These are phyloP conservation scores for Drosophila paramelanica DNA, from an alignment of 2,888 invertebrate genomes.

Conservation along the genomic window DNA sequence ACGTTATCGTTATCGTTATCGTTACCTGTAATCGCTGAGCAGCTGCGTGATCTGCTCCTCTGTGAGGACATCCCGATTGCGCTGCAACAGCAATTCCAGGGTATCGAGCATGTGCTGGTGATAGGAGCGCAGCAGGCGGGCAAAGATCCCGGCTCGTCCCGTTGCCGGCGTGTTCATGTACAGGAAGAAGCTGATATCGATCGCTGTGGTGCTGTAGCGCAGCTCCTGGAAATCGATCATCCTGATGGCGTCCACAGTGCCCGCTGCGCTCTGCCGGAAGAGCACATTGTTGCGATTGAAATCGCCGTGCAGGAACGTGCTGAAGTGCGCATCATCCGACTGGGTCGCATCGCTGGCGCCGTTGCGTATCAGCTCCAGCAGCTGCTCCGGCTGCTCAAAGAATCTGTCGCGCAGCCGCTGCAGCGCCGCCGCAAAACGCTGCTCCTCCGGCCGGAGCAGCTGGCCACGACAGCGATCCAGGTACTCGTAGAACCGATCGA, in stretches of 20 bases:
- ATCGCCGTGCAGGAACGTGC: constrained; percentile 83
- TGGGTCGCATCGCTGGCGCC: constrained; percentile 42
- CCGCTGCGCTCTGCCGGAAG: constrained; percentile 71
- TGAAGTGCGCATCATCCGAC: constrained; percentile 76
- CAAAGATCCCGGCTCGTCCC: constrained; percentile 69
- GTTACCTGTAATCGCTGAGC: constrained; percentile 56
- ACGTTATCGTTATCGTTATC: too few species aligned
- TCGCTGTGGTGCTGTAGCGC: constrained; percentile 80
- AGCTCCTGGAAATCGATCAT: constrained; percentile 84
- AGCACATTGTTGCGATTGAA: constrained; percentile 84
- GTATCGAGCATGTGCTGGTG: constrained; percentile 71
- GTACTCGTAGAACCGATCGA: constrained; percentile 82
- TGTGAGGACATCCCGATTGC: constrained; percentile 36
- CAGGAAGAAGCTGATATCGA: constrained; percentile 83
- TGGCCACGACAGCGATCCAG: constrained; percentile 68
- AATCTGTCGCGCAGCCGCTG: constrained; percentile 70
- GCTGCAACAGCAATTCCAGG: constrained; percentile 67
- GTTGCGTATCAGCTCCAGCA: constrained; percentile 79
- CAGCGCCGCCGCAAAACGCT: constrained; percentile 51
- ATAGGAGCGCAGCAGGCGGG: constrained; percentile 73
- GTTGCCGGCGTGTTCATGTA: constrained; percentile 81
- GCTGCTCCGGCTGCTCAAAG: constrained; percentile 68
- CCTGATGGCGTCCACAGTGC: constrained; percentile 69
- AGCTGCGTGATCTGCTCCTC: constrained; percentile 45
- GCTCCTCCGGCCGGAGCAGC: constrained; percentile 34